phyloP scores from a whole-genome alignment of 1,140 invertebrate species.

The Aphelenchoides fujianensis region DNA sequence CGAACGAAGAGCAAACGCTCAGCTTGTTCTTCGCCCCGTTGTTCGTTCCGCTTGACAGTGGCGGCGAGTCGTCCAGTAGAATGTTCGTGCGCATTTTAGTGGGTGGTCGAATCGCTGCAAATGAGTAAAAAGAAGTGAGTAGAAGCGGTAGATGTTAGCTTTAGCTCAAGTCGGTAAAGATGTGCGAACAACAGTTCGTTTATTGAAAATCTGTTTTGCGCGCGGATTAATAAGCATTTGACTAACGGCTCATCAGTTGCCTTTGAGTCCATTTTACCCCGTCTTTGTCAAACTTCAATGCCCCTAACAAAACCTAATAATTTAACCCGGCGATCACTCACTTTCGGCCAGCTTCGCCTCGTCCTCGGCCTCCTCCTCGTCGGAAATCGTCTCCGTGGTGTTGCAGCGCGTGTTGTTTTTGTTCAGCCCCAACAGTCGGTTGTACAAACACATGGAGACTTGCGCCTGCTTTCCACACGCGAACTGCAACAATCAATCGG shows the following conservation, averaged over 20 bases:
- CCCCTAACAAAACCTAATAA: background rate
- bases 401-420: background rate
- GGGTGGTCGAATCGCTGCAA: background rate
- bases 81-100: background rate
- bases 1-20: conserved; percentile 10
- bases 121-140: no score
- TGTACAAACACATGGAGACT: conserved; percentile 7
- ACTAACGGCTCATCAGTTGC: background rate
- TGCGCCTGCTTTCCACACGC: conserved; percentile 1
- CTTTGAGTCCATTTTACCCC: background rate
- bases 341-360: no score
- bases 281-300: background rate
- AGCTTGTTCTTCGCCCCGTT: conserved; percentile 5
- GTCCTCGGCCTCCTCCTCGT: background rate
- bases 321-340: no score
- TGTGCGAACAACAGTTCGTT: no score
- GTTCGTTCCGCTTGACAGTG: background rate
- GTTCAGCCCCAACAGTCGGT: conserved; percentile 2
- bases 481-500: background rate
- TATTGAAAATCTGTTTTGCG: no score
- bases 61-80: background rate
- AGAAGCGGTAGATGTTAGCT: no score
- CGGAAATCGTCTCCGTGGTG: background rate
- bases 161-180: no score
- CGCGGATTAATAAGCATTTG: no score